A percentile compares a stretch with the other conserved stretches of the same genome.
These are phyloP conservation scores for Nomada lathburiana DNA, from an alignment of 2,888 invertebrate species.

Conservation along the genomic window DNA sequence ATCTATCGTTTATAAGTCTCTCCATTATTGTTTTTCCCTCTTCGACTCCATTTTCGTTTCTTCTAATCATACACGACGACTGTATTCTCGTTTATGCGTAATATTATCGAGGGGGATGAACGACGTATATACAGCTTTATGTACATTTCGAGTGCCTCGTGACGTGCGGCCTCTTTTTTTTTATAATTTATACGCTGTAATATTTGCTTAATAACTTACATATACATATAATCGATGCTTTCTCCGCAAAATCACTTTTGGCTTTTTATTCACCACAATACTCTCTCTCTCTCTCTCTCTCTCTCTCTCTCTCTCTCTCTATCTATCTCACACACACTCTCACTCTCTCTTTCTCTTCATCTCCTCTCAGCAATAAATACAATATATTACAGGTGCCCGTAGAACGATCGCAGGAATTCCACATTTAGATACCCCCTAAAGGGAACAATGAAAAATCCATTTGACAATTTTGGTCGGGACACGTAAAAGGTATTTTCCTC, in stretches of 20 bases:
- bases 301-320: conserved; percentile 42
- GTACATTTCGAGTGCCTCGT: conserved; percentile 52
- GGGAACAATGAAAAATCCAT: conserved; percentile 1
- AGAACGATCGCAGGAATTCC: conserved; percentile 29
- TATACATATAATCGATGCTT: conserved; percentile 56
- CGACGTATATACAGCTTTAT: conserved; percentile 63
- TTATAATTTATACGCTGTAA: conserved; percentile 76
- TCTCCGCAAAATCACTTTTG: conserved; percentile 51
- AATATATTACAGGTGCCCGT: conserved; percentile 79
- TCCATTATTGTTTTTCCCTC: not conserved
- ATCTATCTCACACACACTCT: not conserved
- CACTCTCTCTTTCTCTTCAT: not conserved
- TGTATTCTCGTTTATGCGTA: conserved; percentile 62
- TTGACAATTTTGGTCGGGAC: not conserved
- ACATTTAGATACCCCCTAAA: conserved; percentile 17
- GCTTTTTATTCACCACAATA: conserved; percentile 36
- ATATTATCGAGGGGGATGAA: conserved; percentile 52
- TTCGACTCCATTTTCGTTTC: conserved; percentile 19
- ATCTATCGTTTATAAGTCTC: conserved; percentile 73
- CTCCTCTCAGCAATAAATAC: conserved; percentile 80
- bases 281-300: not conserved
- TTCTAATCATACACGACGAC: conserved; percentile 72
- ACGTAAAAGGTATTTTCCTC: not conserved
- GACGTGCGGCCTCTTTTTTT: conserved; percentile 14
- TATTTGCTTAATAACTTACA: conserved; percentile 80